A percentile compares a stretch with the other conserved stretches of the same genome.
phyloP scores from a whole-genome alignment of 2,888 invertebrate genomes.

The Embidobia sp. region DNA sequence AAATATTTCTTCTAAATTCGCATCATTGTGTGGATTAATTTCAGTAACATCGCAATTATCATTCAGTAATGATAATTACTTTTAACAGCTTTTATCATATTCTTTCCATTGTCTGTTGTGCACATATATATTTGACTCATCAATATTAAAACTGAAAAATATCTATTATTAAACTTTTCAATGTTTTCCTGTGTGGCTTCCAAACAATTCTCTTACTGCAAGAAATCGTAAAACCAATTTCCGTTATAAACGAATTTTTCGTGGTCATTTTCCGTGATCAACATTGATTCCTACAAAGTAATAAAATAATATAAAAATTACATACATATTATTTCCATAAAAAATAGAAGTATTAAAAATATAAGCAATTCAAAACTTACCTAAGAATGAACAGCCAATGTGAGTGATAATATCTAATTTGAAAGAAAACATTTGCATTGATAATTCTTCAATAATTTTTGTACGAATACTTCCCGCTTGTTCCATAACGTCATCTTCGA shows the following conservation, averaged over 20 bases:
- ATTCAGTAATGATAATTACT: not conserved
- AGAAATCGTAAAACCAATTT: not conserved
- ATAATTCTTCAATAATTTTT: conserved; percentile 1
- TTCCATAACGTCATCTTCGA: not conserved
- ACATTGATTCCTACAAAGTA: not conserved
- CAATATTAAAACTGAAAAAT: no score
- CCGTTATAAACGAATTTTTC: conserved; percentile 10
- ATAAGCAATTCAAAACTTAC: no score
- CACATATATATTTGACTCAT: conserved; percentile 10
- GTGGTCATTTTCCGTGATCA: no score
- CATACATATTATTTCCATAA: not conserved
- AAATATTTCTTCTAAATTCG: no score
- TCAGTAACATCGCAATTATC: not conserved
- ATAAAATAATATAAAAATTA: not conserved
- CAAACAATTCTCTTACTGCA: conserved; percentile 8
- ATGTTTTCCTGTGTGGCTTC: not conserved
- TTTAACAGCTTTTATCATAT: conserved; percentile 24
- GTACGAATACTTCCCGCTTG: not conserved
- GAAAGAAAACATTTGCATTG: not conserved
- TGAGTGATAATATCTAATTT: conserved; percentile 15
- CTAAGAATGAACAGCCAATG: conserved; percentile 7
- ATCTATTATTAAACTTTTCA: no score
- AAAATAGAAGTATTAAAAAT: no score
- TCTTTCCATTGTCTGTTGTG: conserved; percentile 22
- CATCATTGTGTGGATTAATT: not conserved